Conservation (phyloP, 92 coral and sea anemone species). For the Montipora capitata region DNA sequence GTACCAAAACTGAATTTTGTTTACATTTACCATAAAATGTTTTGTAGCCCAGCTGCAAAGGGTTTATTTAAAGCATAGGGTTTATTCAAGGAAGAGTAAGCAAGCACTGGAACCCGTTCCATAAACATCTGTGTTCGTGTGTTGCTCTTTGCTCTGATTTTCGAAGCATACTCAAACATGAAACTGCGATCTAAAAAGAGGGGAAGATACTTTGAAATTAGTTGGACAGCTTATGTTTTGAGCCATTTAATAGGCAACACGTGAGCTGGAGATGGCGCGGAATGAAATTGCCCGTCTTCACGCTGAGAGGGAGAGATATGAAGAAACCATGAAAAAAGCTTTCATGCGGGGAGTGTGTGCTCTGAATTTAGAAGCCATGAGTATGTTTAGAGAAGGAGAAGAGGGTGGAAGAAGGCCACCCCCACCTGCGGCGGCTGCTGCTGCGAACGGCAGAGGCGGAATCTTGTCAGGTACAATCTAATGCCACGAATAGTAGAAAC, state of each 20-base stretch:
- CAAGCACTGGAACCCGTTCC: too few relatives aligned
- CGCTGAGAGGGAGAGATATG: constrained; percentile 94
- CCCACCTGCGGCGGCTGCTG: not conserved
- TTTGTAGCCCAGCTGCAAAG: too few relatives aligned
- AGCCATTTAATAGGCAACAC: constrained; percentile 70
- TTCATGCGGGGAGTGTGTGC: constrained; percentile 99
- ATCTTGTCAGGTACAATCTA: constrained; percentile 14
- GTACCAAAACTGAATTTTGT: too few relatives aligned
- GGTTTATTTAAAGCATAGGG: too few relatives aligned
- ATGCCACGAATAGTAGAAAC: not conserved
- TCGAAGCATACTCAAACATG: not conserved
- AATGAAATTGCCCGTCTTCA: constrained; percentile 89
- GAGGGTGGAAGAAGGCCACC: constrained; percentile 80
- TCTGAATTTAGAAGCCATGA: constrained; percentile 97
- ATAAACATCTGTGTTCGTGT: too few relatives aligned
- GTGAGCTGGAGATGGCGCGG: constrained; percentile 90
- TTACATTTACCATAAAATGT: too few relatives aligned
- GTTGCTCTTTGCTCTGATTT: too few relatives aligned
- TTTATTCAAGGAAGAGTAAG: too few relatives aligned
- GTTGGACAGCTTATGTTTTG: not conserved
- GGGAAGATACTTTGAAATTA: too few relatives aligned
- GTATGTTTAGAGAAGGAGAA: constrained; percentile 96
- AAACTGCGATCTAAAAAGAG: not conserved
- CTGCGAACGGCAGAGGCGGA: constrained; percentile 9
- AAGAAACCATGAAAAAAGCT: constrained; percentile 99